Percentiles rank a stretch among this genome's conserved stretches.
Conservation (phyloP, 2,797 vertebrate genomes). For the Rhincodon typus region DNA sequence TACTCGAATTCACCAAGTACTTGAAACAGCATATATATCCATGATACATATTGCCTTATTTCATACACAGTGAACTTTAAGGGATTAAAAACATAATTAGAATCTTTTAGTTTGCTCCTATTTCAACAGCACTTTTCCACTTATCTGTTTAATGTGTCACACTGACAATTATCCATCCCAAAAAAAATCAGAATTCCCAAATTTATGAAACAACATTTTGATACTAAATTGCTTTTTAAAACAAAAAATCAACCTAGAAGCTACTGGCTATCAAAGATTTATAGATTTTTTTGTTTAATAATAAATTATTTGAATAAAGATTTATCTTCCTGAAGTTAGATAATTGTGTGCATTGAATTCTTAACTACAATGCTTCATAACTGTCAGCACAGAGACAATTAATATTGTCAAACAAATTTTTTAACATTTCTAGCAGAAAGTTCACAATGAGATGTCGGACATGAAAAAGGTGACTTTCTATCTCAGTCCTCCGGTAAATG, state of each 20-base stretch:
- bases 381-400: constrained; percentile 7
- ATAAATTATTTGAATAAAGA: neutral
- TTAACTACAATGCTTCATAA: neutral
- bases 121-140: neutral
- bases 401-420: neutral
- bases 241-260: neutral
- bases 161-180: neutral
- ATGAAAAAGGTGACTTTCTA: constrained; percentile 84
- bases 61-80: neutral
- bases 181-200: neutral
- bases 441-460: constrained; percentile 49
- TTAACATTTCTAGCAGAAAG: constrained; percentile 44
- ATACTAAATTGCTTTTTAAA: neutral
- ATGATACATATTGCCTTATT: neutral
- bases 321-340: neutral
- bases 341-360: neutral
- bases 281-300: too few species aligned
- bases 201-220: neutral
- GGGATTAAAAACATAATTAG: neutral
- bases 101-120: neutral
- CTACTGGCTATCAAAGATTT: neutral
- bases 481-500: constrained; percentile 76
- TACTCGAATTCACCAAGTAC: neutral
- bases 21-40: neutral
- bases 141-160: constrained; percentile 9